Evolutionary conservation across 2,113 vertebrate genomes (phyloP).

Genomic region (Vulpes lagopus): DNA sequence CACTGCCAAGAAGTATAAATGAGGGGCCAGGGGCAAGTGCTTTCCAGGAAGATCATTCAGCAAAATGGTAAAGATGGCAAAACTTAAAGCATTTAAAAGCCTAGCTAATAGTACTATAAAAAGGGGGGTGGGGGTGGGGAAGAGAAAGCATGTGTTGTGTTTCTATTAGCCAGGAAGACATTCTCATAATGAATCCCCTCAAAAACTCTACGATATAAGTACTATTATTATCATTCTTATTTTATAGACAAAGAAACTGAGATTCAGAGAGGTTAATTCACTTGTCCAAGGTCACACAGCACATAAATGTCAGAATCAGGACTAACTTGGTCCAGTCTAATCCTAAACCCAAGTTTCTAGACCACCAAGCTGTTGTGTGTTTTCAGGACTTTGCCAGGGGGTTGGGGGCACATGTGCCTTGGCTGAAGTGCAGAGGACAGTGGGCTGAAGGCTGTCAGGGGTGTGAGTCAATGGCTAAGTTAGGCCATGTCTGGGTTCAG

Average conservation of each 20-base stretch:
- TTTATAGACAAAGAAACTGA: not conserved
- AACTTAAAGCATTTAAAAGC: not conserved
- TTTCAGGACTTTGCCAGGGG: not conserved
- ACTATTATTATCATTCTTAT: not conserved
- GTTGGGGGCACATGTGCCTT: too few relatives aligned
- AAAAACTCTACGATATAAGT: not conserved
- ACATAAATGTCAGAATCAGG: not conserved
- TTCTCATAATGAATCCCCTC: not conserved
- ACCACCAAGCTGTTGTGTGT: not conserved
- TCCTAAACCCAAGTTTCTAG: not conserved
- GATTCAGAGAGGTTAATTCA: not conserved
- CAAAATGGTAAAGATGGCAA: not conserved
- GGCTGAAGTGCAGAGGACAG: not conserved
- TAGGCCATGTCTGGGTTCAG: not conserved
- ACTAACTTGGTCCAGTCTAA: not conserved
- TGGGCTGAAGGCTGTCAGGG: not conserved
- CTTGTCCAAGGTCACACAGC: not conserved
- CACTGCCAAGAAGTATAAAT: not conserved
- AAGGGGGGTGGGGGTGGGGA: accelerated
- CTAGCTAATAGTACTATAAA: not conserved
- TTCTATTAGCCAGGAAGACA: not conserved
- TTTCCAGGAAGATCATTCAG: not conserved
- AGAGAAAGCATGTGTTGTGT: not conserved
- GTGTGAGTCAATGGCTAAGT: not conserved
- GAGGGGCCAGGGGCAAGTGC: not conserved